Conservation (phyloP, 2,113 vertebrate genomes). For the Ptychochromis oligacanthus region DNA sequence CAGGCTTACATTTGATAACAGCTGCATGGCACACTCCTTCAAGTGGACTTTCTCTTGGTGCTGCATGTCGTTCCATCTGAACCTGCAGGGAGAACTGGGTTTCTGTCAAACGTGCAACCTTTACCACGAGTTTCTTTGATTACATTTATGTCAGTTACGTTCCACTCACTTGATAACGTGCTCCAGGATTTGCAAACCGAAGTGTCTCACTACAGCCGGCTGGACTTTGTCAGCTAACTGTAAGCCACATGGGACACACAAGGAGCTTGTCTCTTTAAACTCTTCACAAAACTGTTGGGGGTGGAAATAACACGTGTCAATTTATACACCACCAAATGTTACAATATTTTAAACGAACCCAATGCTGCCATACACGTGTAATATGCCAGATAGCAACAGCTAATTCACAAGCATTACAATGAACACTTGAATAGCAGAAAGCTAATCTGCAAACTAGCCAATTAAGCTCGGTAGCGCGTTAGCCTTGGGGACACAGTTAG, state of each 20-base stretch:
- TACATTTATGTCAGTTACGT: not conserved
- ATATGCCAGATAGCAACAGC: not conserved
- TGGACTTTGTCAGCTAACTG: conserved; percentile 91
- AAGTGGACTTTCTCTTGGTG: conserved; percentile 91
- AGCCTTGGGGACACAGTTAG: not conserved
- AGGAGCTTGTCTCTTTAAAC: conserved; percentile 94
- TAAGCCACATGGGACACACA: conserved; percentile 94
- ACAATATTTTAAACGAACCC: not conserved
- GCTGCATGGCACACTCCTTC: conserved; percentile 93
- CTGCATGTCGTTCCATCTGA: conserved; percentile 94
- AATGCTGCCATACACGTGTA: not conserved
- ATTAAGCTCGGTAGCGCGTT: not conserved
- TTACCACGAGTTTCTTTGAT: not conserved
- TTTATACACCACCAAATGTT: not conserved
- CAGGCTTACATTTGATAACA: conserved; percentile 70
- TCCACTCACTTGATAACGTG: conserved; percentile 95
- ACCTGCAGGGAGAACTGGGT: conserved; percentile 75
- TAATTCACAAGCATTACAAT: not conserved
- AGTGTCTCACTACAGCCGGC: conserved; percentile 91
- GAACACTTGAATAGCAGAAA: not conserved
- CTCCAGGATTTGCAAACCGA: conserved; percentile 96
- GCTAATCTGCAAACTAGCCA: not conserved
- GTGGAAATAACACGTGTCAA: not conserved
- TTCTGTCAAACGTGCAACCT: not conserved
- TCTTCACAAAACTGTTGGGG: conserved; percentile 92